phyloP scores from a whole-genome alignment of 2,888 invertebrate species.

The Acronicta alni region DNA sequence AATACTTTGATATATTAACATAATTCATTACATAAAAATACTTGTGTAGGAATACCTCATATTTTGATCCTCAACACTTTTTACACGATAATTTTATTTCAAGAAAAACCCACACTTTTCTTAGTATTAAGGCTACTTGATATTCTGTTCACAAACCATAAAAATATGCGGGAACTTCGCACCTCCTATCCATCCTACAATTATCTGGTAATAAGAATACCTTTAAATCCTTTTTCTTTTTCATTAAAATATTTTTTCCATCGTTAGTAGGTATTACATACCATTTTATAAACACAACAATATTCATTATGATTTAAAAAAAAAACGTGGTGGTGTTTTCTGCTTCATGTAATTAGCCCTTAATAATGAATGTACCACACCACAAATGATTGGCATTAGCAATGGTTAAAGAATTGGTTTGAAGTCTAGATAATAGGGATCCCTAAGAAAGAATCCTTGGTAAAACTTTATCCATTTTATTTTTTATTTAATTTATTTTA shows the following conservation, averaged over 20 bases:
- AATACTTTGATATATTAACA: background rate
- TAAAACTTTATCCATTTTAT: background rate
- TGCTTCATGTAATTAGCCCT: slow-evolving; percentile 7
- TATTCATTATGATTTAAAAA: background rate
- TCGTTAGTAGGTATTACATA: background rate
- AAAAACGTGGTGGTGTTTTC: background rate
- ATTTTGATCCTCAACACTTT: background rate
- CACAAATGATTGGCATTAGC: slow-evolving; percentile 8
- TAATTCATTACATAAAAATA: background rate
- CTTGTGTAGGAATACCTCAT: no score
- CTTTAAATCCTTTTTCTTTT: background rate
- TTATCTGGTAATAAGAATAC: background rate
- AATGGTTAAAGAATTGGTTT: background rate
- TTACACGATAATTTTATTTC: background rate
- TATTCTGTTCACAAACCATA: slow-evolving; percentile 2
- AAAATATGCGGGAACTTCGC: slow-evolving; percentile 1
- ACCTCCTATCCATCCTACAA: background rate
- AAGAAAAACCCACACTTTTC: background rate
- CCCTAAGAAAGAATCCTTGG: background rate
- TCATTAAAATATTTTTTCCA: background rate
- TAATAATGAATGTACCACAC: slow-evolving; percentile 1
- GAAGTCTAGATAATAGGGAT: slow-evolving; percentile 2
- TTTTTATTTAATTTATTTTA: background rate
- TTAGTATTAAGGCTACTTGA: background rate
- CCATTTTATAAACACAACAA: background rate